Evolutionary conservation across 2,888 invertebrate species (phyloP).

Genomic region (Ashinkailepas kermadecensis): DNA sequence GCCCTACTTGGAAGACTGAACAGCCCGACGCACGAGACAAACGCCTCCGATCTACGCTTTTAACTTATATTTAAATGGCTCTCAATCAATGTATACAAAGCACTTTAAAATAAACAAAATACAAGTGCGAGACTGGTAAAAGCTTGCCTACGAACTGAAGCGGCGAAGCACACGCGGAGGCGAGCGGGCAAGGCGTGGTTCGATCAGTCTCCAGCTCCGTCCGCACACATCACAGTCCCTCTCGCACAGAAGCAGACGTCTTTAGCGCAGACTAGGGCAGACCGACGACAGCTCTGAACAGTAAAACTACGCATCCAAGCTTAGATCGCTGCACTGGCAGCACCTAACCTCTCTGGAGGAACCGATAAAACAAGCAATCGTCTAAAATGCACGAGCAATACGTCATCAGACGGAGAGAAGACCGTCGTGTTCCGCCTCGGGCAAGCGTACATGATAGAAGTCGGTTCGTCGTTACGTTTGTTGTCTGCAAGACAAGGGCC

Average conservation of each 20-base stretch:
- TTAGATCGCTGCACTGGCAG: background rate
- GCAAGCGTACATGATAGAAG: background rate
- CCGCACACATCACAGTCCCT: background rate
- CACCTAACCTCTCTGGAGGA: too few species aligned
- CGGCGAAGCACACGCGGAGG: background rate
- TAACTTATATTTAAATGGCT: constrained; percentile 21
- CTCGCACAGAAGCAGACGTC: background rate
- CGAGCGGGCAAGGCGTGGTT: background rate
- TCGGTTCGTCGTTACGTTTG: background rate
- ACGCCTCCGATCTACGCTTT: background rate
- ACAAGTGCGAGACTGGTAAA: constrained; percentile 1
- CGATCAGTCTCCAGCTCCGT: background rate
- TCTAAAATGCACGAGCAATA: too few species aligned
- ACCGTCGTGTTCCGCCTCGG: background rate
- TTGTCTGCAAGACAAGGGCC: background rate
- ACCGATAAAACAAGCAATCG: too few species aligned
- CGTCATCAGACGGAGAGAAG: too few species aligned
- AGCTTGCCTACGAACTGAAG: background rate
- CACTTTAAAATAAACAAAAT: constrained; percentile 20
- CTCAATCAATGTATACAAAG: constrained; percentile 19
- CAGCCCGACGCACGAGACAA: too few species aligned
- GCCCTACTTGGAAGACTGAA: too few species aligned
- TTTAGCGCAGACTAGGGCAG: background rate
- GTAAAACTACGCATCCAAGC: background rate
- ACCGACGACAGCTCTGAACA: background rate